Evolutionary conservation across 2,888 invertebrate genomes (phyloP).

Genomic region (Limnephilus lunatus): DNA sequence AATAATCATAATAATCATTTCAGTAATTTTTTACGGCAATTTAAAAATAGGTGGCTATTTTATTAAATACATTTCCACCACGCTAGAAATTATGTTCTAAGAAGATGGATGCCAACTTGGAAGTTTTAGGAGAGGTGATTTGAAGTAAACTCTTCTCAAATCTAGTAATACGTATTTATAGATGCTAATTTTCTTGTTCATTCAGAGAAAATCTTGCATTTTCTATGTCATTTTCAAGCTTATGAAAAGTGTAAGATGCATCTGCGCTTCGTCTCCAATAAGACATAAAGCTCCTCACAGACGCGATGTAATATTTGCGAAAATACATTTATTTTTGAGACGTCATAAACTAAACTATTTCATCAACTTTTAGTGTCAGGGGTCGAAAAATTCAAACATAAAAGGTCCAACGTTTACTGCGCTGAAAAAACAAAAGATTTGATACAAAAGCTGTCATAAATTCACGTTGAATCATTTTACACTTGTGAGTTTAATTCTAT

Average conservation of each 20-base stretch:
- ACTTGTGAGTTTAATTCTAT: not conserved
- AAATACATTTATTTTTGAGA: not conserved
- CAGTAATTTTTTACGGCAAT: not conserved
- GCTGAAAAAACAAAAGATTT: not conserved
- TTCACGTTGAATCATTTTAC: not conserved
- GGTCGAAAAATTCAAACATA: not conserved
- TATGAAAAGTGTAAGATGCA: not conserved
- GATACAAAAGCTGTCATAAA: not conserved
- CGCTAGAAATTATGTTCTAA: too few species aligned
- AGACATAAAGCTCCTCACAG: conserved; percentile 1
- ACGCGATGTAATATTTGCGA: not conserved
- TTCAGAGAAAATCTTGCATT: not conserved
- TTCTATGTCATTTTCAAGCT: not conserved
- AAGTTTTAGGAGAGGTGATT: not conserved
- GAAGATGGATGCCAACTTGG: not conserved
- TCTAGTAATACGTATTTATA: too few species aligned
- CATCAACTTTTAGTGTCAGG: not conserved
- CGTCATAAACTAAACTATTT: not conserved
- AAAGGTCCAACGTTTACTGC: not conserved
- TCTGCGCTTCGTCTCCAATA: not conserved
- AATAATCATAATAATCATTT: not conserved
- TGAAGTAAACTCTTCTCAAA: too few species aligned
- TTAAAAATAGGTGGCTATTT: not conserved
- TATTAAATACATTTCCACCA: not conserved
- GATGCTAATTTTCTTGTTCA: too few species aligned